Conservation (phyloP, 2,113 vertebrate genomes). For the Oncorhynchus tshawytscha region DNA sequence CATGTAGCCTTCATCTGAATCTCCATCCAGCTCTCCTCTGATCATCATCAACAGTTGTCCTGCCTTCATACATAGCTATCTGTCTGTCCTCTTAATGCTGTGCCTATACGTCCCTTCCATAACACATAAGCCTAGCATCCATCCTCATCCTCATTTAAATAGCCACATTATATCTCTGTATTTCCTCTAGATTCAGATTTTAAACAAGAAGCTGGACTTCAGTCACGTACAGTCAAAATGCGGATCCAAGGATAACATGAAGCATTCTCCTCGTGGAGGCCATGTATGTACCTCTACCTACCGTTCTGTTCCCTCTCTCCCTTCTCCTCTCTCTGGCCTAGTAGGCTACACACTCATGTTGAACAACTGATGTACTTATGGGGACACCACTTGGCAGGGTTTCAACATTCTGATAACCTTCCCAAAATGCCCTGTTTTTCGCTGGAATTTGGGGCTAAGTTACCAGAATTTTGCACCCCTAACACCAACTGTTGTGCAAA, state of each 20-base stretch:
- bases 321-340: not conserved
- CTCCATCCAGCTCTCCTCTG: not conserved
- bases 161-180: conserved; percentile 54
- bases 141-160: conserved; percentile 33
- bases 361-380: not conserved
- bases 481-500: not conserved
- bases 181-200: conserved; percentile 91
- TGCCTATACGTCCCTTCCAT: not conserved
- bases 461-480: not conserved
- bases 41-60: not conserved
- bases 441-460: too few species aligned
- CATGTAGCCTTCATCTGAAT: not conserved
- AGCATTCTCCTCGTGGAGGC: conserved; percentile 83
- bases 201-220: conserved; percentile 94
- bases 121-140: conserved; percentile 1
- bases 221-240: conserved; percentile 84
- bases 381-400: too few species aligned
- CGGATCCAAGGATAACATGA: conserved; percentile 94
- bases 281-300: conserved; percentile 82
- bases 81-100: not conserved
- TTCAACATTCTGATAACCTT: too few species aligned
- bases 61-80: not conserved
- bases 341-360: not conserved
- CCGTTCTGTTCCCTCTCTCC: conserved; percentile 4
- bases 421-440: too few species aligned